Conservation (phyloP, 2,113 vertebrate genomes). For the Triplophysa rosa region DNA sequence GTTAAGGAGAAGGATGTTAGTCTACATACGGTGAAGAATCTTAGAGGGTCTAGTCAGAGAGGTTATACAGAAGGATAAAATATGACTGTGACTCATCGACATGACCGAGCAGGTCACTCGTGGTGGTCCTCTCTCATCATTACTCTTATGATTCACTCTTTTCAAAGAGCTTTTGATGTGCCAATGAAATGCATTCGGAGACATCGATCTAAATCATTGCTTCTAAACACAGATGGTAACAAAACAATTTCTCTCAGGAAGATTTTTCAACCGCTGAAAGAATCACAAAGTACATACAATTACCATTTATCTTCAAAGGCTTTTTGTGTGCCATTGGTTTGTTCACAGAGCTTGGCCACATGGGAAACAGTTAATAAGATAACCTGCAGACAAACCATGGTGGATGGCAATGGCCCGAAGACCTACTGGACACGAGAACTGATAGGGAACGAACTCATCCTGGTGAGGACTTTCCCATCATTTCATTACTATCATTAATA, state of each 20-base stretch:
- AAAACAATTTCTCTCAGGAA: background rate
- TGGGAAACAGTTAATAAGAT: conserved; percentile 98
- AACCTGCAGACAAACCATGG: conserved; percentile 89
- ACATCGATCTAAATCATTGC: conserved; percentile 14
- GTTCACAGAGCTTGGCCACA: conserved; percentile 86
- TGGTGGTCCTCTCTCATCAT: conserved; percentile 11
- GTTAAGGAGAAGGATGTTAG: background rate
- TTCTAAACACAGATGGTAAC: background rate
- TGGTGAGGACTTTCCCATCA: conserved; percentile 79
- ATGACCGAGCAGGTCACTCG: conserved; percentile 40
- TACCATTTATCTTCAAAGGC: conserved; percentile 6
- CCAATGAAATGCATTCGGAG: conserved; percentile 11
- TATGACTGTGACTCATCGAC: conserved; percentile 40
- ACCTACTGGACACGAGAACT: conserved; percentile 96
- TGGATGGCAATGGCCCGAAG: conserved; percentile 88
- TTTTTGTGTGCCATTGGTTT: conserved; percentile 29
- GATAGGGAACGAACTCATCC: conserved; percentile 88
- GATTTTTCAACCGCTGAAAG: background rate
- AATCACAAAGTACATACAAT: background rate
- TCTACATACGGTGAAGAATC: conserved; percentile 16
- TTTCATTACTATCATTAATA: background rate
- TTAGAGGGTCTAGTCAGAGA: conserved; percentile 6
- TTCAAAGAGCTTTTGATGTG: conserved; percentile 35
- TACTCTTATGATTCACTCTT: conserved; percentile 34
- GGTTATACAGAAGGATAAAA: conserved; percentile 30